phyloP scores from a whole-genome alignment of 1,140 invertebrate species.

The Solen grandis region DNA sequence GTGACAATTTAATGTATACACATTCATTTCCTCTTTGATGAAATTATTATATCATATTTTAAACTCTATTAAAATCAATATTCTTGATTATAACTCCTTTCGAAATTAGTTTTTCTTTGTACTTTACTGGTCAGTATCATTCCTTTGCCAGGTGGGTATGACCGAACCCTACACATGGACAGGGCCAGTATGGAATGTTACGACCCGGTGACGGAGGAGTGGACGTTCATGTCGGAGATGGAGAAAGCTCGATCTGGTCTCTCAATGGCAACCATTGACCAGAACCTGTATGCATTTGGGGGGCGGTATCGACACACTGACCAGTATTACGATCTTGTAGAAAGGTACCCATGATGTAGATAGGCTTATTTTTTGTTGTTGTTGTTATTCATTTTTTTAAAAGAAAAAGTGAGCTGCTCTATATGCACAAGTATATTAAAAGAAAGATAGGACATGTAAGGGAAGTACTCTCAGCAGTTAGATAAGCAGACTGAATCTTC shows the following conservation, averaged over 20 bases:
- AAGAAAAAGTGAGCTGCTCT: not conserved
- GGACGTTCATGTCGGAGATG: constrained; percentile 79
- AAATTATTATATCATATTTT: too few species aligned
- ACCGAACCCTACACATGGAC: constrained; percentile 77
- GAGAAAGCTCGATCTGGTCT: constrained; percentile 78
- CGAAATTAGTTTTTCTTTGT: too few species aligned
- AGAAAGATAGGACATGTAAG: too few species aligned
- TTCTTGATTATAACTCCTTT: too few species aligned
- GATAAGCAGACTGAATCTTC: too few species aligned
- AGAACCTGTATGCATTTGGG: constrained; percentile 78
- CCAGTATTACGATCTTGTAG: constrained; percentile 77
- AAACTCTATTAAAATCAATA: too few species aligned
- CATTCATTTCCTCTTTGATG: too few species aligned
- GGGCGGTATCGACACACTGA: constrained; percentile 76
- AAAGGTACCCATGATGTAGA: too few species aligned
- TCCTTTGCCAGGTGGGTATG: constrained; percentile 80
- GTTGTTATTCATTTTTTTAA: not conserved
- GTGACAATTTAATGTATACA: too few species aligned
- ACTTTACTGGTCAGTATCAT: too few species aligned
- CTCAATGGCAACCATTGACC: constrained; percentile 73
- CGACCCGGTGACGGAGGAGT: constrained; percentile 75
- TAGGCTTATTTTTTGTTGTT: constrained; percentile 8
- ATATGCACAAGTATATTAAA: too few species aligned
- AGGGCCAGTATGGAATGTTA: constrained; percentile 79
- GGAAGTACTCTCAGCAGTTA: too few species aligned